Percentiles rank a stretch among this genome's conserved stretches.
Evolutionary conservation across 30 jellyfish, hydroid and myxozoan species (phyloP).

Genomic region (Hydra vulgaris): DNA sequence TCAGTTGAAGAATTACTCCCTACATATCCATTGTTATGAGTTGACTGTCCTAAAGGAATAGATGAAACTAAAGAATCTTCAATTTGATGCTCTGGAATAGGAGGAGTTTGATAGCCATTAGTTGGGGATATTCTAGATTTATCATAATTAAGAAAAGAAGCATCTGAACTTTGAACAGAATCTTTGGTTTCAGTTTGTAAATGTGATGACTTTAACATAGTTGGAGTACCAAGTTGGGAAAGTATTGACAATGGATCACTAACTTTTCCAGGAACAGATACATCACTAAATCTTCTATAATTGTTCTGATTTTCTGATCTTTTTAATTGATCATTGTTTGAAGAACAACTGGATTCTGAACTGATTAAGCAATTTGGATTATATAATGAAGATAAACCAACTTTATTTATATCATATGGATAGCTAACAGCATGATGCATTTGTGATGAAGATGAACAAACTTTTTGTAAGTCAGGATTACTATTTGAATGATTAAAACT

Average conservation of each 20-base stretch:
- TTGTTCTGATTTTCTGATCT: background rate
- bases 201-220: slow-evolving; percentile 23
- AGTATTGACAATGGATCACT: slow-evolving; percentile 11
- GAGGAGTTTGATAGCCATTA: background rate
- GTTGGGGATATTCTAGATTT: background rate
- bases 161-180: background rate
- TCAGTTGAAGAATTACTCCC: background rate
- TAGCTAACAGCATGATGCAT: slow-evolving; percentile 14
- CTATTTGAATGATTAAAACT: slow-evolving; percentile 16
- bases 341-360: background rate
- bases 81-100: background rate
- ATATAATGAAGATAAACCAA: background rate
- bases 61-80: background rate
- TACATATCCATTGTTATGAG: background rate
- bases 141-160: background rate
- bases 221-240: slow-evolving; percentile 22
- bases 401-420: background rate
- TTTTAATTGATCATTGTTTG: background rate
- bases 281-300: background rate
- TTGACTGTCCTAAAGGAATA: background rate
- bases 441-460: background rate
- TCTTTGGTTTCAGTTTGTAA: background rate
- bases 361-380: background rate
- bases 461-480: slow-evolving; percentile 13
- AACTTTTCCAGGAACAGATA: slow-evolving; percentile 1